Evolutionary conservation across 2,888 invertebrate species (phyloP).

Genomic region (Ptychoptera contaminata): DNA sequence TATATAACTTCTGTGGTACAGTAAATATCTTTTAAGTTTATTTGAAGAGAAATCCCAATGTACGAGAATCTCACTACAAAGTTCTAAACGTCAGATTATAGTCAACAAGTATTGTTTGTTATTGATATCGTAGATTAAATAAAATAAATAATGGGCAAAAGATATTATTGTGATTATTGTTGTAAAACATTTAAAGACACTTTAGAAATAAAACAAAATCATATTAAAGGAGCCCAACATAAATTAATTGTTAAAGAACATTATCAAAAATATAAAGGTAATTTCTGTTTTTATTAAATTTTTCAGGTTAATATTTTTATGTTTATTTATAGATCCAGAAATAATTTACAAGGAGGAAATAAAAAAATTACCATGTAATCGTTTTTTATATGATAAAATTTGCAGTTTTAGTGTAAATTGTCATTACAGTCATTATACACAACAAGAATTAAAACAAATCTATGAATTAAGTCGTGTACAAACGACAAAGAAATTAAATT

Average conservation of each 20-base stretch:
- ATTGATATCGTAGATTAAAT: too few relatives aligned
- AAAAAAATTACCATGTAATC: constrained; percentile 11
- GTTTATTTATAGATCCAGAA: constrained; percentile 11
- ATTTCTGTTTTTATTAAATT: too few relatives aligned
- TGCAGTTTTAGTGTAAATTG: constrained; percentile 11
- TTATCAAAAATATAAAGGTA: constrained; percentile 14
- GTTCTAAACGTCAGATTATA: too few relatives aligned
- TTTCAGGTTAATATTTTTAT: too few relatives aligned
- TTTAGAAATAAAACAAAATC: constrained; percentile 23
- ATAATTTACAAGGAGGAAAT: constrained; percentile 11
- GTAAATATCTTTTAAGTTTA: too few relatives aligned
- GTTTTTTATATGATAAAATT: constrained; percentile 6
- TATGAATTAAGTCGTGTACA: too few relatives aligned
- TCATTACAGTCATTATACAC: constrained; percentile 11
- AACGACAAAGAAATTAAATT: too few relatives aligned
- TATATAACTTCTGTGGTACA: too few relatives aligned
- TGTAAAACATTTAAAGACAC: constrained; percentile 26
- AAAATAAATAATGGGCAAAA: constrained; percentile 21
- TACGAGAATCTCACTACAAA: too few relatives aligned
- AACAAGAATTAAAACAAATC: constrained; percentile 4
- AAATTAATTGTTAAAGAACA: constrained; percentile 21
- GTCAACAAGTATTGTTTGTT: too few relatives aligned
- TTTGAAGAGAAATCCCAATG: too few relatives aligned
- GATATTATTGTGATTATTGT: constrained; percentile 29
- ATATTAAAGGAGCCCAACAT: constrained; percentile 22